phyloP scores from a whole-genome alignment of 1,140 invertebrate genomes.

The Heliconius himera region DNA sequence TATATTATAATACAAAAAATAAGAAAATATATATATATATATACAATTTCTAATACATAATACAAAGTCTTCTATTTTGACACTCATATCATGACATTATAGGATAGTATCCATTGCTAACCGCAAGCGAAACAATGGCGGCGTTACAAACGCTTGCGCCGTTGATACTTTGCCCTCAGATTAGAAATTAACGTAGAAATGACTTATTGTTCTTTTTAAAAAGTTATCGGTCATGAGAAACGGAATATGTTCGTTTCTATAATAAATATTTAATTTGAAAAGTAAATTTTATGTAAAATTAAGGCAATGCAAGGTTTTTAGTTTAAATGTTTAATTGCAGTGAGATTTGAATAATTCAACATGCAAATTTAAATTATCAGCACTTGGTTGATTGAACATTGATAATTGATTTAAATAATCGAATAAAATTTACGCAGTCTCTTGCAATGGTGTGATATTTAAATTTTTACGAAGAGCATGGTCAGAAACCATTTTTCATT shows the following conservation, averaged over 20 bases:
- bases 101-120: constrained; percentile 19
- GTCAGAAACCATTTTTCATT: neutral
- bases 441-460: neutral
- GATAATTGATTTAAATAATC: neutral
- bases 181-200: constrained; percentile 7
- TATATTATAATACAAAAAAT: neutral
- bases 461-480: neutral
- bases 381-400: neutral
- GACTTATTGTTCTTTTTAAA: neutral
- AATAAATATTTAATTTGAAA: neutral
- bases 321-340: neutral
- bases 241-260: neutral
- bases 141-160: constrained; percentile 1
- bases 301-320: neutral
- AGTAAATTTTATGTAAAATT: neutral
- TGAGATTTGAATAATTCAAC: neutral
- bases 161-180: constrained; percentile 13
- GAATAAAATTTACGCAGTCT: neutral
- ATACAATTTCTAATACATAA: neutral
- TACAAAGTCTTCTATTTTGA: neutral
- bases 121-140: constrained; percentile 30
- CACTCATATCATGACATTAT: neutral
- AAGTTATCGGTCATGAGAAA: neutral
- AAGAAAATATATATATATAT: neutral
- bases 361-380: neutral